Evolutionary conservation across 2,797 vertebrate species (phyloP), one percentile per base, ranked within the genome.

Genomic region (Australoheros facetus): DNA sequence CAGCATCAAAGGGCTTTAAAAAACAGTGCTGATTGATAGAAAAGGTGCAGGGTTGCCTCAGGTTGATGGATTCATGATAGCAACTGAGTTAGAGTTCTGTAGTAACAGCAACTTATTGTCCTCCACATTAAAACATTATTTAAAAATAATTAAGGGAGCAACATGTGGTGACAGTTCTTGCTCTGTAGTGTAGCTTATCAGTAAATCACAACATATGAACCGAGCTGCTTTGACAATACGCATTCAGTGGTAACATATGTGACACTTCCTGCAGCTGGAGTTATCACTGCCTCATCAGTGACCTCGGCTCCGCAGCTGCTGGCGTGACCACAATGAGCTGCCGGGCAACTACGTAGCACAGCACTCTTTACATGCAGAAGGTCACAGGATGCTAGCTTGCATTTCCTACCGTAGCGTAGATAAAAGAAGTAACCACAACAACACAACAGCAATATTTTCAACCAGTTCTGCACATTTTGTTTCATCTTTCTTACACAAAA

Each of bases 281-380:
- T 82, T 88, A 91, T 92, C 85, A 3, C 58, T 10, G 78, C 77
- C 85, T 72, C 81, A 87, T 90, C 88, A 34, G 85, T 89, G 87
- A 85, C 78, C 86, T 90, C 77, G 78, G 80, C 75, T 66, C 71
- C 30, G 26, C 26, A 64, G 80, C 73, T 56, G n/a, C 14, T 59
- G 39, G 56, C 71, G 70, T 60, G 64, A 57, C 79, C 86, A 92
- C 88, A 93, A 89, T 88, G 83, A 89, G 79, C 88, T 42, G 86
- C 88, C 91, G 90, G 84, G 62, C 48, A 19, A 53, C 57, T 39
- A 62, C 51, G 6, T 57, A 83, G 77, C 71, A 26, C 57, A 73
- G 60, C 81, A 79, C 45, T 71, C 45, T 81, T 72, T 1, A 73
- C 58, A 73, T 14, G 75, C 82, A 72, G 14, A 75, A 74, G 73